A percentile compares a stretch with the other conserved stretches of the same genome.
These are phyloP conservation scores for Ceryle rudis DNA, from an alignment of 2,797 vertebrate species.

Conservation along the genomic window DNA sequence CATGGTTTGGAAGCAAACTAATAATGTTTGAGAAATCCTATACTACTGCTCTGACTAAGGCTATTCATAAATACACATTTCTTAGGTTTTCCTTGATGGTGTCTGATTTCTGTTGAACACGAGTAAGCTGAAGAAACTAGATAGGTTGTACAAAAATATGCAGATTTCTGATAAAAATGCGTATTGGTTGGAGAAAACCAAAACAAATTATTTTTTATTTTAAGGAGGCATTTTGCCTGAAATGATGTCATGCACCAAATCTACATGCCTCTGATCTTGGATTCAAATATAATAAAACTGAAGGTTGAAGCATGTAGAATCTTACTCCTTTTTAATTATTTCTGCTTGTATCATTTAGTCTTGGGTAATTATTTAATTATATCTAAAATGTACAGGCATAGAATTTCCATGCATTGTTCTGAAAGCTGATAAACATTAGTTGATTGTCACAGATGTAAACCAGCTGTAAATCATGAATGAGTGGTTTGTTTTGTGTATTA, in stretches of 20 bases:
- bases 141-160: background rate
- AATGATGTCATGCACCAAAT: conserved; percentile 27
- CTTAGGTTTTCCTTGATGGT: background rate
- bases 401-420: conserved; percentile 63
- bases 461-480: conserved; percentile 41
- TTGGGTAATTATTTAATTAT: conserved; percentile 66
- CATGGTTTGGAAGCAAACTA: conserved; percentile 47
- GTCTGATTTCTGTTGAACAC: conserved; percentile 49
- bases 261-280: conserved; percentile 26
- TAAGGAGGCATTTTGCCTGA: conserved; percentile 33
- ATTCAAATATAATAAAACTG: conserved; percentile 40
- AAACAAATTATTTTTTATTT: conserved; percentile 19
- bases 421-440: conserved; percentile 61
- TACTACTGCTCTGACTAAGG: background rate
- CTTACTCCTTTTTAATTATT: conserved; percentile 62
- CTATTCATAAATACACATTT: conserved; percentile 34
- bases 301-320: conserved; percentile 57
- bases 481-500: conserved; percentile 42
- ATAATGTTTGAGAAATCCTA: background rate
- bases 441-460: conserved; percentile 33
- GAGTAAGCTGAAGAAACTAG: background rate
- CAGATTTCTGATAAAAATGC: conserved; percentile 12
- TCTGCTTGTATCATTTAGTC: conserved; percentile 71
- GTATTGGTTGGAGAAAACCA: background rate
- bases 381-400: conserved; percentile 61